A percentile compares a stretch with the other conserved stretches of the same genome.
phyloP scores from a whole-genome alignment of 2,113 vertebrate genomes.

The Lycaon pictus region DNA sequence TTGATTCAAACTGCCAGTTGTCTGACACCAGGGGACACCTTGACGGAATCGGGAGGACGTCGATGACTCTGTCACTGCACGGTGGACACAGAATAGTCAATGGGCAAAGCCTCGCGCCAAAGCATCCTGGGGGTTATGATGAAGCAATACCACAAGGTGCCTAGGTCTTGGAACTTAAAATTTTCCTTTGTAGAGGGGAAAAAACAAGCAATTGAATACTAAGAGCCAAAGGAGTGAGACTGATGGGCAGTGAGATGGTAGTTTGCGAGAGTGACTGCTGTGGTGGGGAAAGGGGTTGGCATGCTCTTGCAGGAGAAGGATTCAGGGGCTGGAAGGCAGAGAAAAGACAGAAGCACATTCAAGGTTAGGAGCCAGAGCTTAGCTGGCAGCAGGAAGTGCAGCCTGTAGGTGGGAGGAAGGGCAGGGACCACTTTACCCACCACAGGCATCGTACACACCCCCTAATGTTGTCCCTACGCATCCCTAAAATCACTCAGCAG shows the following conservation, averaged over 20 bases:
- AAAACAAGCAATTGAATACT: not conserved
- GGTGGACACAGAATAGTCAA: not conserved
- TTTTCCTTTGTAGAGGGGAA: not conserved
- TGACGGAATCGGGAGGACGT: rapidly evolving
- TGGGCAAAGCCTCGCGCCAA: not conserved
- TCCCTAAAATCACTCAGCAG: not conserved
- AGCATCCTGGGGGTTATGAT: not conserved
- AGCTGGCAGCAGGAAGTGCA: not conserved
- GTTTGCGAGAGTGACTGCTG: not conserved
- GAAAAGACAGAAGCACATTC: not conserved
- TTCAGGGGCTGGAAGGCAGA: not conserved
- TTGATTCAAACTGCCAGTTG: not conserved
- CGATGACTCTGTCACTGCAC: not conserved
- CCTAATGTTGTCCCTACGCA: too few relatives aligned
- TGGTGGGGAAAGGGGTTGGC: too few relatives aligned
- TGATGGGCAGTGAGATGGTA: not conserved
- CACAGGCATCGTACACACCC: rapidly evolving
- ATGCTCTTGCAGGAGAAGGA: not conserved
- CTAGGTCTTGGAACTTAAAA: not conserved
- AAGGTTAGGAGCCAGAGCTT: too few relatives aligned
- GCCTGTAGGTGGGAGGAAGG: not conserved
- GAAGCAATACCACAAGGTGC: not conserved
- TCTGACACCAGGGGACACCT: not conserved
- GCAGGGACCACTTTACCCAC: not conserved
- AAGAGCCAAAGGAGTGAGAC: not conserved